Conservation (phyloP, 2,888 invertebrate species). For the Tanypteryx hageni region DNA sequence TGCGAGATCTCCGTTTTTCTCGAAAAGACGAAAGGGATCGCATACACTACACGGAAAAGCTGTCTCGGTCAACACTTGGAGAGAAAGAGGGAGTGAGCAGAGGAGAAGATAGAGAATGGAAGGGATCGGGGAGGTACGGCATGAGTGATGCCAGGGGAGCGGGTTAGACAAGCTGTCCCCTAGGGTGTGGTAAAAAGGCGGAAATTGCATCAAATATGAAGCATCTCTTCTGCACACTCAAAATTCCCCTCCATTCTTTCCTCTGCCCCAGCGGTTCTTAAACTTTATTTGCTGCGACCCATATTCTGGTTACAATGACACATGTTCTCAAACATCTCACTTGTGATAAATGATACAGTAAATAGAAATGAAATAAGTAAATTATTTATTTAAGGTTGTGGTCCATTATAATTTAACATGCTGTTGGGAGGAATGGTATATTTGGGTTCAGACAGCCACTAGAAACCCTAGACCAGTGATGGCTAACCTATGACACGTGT, state of each 20-base stretch:
- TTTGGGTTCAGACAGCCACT: no score
- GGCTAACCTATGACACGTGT: no score
- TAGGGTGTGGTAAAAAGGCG: constrained; percentile 43
- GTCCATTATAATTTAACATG: no score
- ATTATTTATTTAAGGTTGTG: no score
- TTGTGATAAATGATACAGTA: no score
- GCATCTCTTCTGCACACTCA: constrained; percentile 18
- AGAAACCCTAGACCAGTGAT: no score
- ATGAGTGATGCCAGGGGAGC: neutral
- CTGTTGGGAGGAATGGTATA: no score
- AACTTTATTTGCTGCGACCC: neutral
- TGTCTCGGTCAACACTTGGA: neutral
- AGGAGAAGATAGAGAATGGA: neutral
- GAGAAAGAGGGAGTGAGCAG: neutral
- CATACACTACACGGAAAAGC: neutral
- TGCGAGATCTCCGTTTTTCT: neutral
- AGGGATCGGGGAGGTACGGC: neutral
- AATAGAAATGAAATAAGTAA: no score
- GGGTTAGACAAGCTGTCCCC: neutral
- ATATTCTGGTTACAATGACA: no score
- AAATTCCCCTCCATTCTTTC: neutral
- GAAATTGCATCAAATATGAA: constrained; percentile 62
- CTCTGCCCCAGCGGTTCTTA: neutral
- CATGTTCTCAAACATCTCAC: no score
- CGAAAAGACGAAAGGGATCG: neutral